Percentiles rank a stretch among this genome's conserved stretches.
phyloP scores from a whole-genome alignment of 2,797 vertebrate species.

The Kryptopterus vitreolus region DNA sequence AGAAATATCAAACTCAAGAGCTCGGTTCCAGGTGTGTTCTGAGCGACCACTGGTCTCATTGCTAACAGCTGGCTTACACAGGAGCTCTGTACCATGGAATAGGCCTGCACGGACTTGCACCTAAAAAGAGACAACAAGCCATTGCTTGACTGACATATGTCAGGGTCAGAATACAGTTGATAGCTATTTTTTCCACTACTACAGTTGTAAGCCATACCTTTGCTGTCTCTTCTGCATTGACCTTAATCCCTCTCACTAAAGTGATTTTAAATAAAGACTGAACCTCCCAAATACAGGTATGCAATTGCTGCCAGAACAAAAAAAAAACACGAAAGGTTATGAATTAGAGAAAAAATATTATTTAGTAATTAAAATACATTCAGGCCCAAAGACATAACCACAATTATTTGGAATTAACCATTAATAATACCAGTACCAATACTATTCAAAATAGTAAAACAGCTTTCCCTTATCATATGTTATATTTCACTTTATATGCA shows the following conservation, averaged over 20 bases:
- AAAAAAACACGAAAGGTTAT: background rate
- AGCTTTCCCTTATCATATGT: background rate
- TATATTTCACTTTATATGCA: background rate
- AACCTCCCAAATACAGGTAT: constrained; percentile 86
- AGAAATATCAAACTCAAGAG: constrained; percentile 90
- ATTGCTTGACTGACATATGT: background rate
- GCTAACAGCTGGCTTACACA: constrained; percentile 91
- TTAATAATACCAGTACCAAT: background rate
- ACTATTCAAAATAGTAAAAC: background rate
- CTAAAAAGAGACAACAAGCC: constrained; percentile 61
- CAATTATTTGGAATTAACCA: background rate
- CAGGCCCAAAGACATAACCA: background rate
- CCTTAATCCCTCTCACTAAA: constrained; percentile 88
- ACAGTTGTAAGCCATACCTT: constrained; percentile 74
- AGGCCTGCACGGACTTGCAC: constrained; percentile 95
- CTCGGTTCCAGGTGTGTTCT: constrained; percentile 87
- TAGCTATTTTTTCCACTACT: background rate
- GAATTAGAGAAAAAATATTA: constrained; percentile 28
- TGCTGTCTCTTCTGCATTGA: constrained; percentile 94
- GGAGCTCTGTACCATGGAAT: constrained; percentile 94
- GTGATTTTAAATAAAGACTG: constrained; percentile 82
- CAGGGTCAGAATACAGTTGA: background rate
- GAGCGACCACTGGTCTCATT: constrained; percentile 87
- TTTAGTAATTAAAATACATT: background rate
- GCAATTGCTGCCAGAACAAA: constrained; percentile 67